These are phyloP conservation scores for Brachypodius melanocephalos DNA, from an alignment of 2,113 vertebrate genomes.

Conservation along the genomic window DNA sequence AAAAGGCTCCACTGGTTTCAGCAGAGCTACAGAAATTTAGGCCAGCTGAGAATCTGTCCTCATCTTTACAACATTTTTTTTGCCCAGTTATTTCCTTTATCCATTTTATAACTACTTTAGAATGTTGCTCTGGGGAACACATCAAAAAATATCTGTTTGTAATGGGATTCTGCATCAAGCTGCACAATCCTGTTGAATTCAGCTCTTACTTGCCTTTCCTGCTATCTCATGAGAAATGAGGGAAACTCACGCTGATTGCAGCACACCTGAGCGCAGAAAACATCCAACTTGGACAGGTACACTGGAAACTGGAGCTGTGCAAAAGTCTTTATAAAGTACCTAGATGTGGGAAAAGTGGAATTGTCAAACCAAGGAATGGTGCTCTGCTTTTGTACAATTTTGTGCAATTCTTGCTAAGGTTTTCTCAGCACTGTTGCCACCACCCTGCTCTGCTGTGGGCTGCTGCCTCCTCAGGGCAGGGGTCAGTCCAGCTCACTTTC, in stretches of 20 bases:
- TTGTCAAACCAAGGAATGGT: fast-evolving
- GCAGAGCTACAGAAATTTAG: background rate
- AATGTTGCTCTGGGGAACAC: background rate
- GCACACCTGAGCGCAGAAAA: background rate
- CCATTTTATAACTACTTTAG: background rate
- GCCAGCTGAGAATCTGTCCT: background rate
- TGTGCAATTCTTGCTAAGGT: background rate
- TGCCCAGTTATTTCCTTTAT: background rate
- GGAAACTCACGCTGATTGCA: background rate
- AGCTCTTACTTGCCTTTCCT: background rate
- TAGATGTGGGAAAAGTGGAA: background rate
- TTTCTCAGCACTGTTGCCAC: background rate
- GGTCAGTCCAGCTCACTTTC: background rate
- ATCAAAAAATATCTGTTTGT: background rate
- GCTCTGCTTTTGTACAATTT: background rate
- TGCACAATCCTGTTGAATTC: background rate
- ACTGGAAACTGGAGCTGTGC: background rate
- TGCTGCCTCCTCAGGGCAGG: background rate
- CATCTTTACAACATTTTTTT: background rate
- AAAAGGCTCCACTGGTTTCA: background rate
- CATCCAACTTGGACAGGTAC: fast-evolving
- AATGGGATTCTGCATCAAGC: background rate
- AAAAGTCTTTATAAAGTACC: background rate
- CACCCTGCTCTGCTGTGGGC: background rate
- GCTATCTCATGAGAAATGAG: background rate